Base-by-base conservation (phyloP, 2,113 vertebrate genomes). In the Eretmochelys imbricata region DNA sequence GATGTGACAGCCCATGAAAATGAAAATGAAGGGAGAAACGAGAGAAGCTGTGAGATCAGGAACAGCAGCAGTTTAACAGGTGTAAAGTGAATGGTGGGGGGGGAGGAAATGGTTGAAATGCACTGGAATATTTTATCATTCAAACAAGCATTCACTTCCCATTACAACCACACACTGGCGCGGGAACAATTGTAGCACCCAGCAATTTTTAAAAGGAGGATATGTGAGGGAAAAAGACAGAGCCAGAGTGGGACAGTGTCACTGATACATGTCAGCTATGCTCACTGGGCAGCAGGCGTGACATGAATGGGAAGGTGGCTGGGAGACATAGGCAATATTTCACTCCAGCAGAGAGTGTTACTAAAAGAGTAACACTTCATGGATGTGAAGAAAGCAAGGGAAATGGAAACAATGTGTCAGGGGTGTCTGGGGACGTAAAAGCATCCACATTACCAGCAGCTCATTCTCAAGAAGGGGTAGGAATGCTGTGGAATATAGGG, bases 81-180 rank as follows among this genome's bases (percentile, higher is more conserved):
- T 93, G 89, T 38, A 80, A 95, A 97, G 54, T 22, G 81, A 92
- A 84, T 62, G 20, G 93, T 1, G 54, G 87, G 42, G 2, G 17
- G 82, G 42, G 54, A 20, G 42, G 57, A 90, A 24, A 0, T 49
- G 57, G 80, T 81, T 62, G 89, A 5, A 87, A 35, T 38, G 29
- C 84, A 89, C 80, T 57, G 42, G 91, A 80, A 51, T 25, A 65
- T 31, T 88, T 65, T 4, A 12, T 14, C 51, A 4, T 80, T n/a
- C 29, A 85, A 42, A 0, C 55, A 79, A 72, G 20, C 2, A 0
- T 50, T 90, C 11, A 25, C 5, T 89, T 35, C 0, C 0, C n/a
- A 0, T 0, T 54, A 42, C 80, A 80, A 1, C 22, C 35, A 3
- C 87, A 49, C 0, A 0, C 49, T 57, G 7, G 85, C 0, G 8